These are phyloP conservation scores for Drymodes brunneopygia DNA, from an alignment of 2,113 vertebrate genomes.

Conservation along the genomic window DNA sequence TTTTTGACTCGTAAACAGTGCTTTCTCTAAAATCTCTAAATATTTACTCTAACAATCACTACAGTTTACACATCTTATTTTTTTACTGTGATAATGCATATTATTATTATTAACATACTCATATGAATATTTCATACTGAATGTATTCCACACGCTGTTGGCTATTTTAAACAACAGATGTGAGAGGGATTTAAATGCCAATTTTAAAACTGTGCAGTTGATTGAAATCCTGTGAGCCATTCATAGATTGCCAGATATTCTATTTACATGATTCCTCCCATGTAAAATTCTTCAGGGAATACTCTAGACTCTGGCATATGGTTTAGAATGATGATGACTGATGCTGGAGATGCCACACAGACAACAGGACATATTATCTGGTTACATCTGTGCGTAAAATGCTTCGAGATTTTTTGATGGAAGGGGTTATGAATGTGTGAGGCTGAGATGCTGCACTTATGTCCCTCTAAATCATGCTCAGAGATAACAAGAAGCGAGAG, in stretches of 20 bases:
- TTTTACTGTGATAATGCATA: neutral
- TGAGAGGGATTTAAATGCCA: constrained; percentile 48
- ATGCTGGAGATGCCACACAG: constrained; percentile 48
- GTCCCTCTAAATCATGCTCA: constrained; percentile 14
- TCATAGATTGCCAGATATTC: constrained; percentile 57
- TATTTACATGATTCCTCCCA: constrained; percentile 39
- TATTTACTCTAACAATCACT: neutral
- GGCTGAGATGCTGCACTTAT: constrained; percentile 32
- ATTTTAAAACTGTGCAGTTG: constrained; percentile 45
- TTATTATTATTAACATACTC: constrained; percentile 19
- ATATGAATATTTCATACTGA: constrained; percentile 15
- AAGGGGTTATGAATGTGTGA: constrained; percentile 30
- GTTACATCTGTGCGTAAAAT: constrained; percentile 53
- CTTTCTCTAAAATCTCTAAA: neutral
- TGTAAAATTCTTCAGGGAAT: constrained; percentile 56
- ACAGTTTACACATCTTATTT: neutral
- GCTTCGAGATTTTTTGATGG: constrained; percentile 16
- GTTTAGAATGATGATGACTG: constrained; percentile 33
- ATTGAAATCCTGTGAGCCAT: constrained; percentile 55
- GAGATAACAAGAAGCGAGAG: constrained; percentile 40
- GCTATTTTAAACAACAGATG: constrained; percentile 56
- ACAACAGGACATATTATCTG: constrained; percentile 47
- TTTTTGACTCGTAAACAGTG: neutral
- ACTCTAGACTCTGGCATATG: constrained; percentile 34
- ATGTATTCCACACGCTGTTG: neutral